phyloP scores from a whole-genome alignment of 2,113 vertebrate species.

The Salvator merianae region DNA sequence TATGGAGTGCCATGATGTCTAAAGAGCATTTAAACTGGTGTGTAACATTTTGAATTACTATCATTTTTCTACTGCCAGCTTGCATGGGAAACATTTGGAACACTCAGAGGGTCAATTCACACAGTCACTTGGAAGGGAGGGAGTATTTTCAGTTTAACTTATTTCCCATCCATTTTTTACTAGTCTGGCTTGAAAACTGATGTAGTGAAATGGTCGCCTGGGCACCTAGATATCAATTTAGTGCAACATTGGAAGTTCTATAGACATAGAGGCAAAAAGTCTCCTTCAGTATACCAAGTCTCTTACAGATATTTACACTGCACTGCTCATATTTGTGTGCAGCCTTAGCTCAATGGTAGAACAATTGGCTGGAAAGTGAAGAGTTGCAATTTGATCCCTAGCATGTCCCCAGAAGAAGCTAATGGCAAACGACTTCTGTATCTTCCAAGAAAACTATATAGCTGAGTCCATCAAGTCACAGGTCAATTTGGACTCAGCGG shows the following conservation, averaged over 20 bases:
- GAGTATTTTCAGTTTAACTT: constrained; percentile 26
- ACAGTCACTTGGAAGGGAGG: constrained; percentile 1
- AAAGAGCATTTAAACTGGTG: constrained; percentile 60
- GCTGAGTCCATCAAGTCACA: too few species aligned
- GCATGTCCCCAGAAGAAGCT: too few species aligned
- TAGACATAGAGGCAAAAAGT: constrained; percentile 2
- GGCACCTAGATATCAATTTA: constrained; percentile 20
- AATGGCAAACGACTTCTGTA: too few species aligned
- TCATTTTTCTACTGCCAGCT: constrained; percentile 48
- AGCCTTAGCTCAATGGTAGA: too few species aligned
- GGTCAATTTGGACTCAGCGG: too few species aligned
- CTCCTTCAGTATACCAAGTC: background rate
- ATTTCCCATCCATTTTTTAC: constrained; percentile 29
- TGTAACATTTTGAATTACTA: constrained; percentile 68
- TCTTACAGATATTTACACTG: background rate
- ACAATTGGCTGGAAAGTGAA: background rate
- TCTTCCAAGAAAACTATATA: too few species aligned
- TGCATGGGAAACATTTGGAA: constrained; percentile 20
- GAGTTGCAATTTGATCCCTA: background rate
- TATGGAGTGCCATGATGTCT: constrained; percentile 67
- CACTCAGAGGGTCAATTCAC: constrained; percentile 7
- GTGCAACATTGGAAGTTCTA: constrained; percentile 24
- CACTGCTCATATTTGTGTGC: too few species aligned
- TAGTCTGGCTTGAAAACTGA: constrained; percentile 21
- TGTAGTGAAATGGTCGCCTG: constrained; percentile 21